A percentile compares a stretch with the other conserved stretches of the same genome.
Conservation (phyloP, 2,113 vertebrate species). For the Pelusios castaneus region DNA sequence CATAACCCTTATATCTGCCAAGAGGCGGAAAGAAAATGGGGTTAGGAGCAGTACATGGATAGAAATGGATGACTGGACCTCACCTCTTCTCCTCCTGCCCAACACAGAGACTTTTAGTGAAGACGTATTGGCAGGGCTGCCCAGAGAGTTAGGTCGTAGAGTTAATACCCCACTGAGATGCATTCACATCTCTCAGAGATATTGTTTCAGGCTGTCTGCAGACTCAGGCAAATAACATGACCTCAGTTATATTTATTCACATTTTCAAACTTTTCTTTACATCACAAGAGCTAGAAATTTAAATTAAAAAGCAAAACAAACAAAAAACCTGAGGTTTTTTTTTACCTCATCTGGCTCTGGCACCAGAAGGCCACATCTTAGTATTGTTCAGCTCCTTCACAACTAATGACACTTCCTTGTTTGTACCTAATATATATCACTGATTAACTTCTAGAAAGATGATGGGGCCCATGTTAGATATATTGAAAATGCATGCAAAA, state of each 20-base stretch:
- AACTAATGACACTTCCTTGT: neutral
- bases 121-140: neutral
- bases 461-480: neutral
- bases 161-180: neutral
- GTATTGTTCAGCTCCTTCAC: neutral
- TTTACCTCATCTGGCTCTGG: neutral
- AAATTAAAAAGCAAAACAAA: neutral
- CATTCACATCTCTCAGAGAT: neutral
- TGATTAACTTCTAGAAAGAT: neutral
- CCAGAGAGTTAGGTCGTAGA: neutral
- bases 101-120: no score
- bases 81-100: no score
- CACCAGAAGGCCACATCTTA: accelerated
- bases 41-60: no score
- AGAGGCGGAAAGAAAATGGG: no score
- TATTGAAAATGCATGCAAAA: neutral
- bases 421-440: neutral
- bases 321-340: neutral
- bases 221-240: neutral
- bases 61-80: no score
- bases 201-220: neutral
- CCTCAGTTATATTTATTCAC: neutral
- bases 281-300: neutral
- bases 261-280: neutral
- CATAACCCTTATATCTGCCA: no score